Evolutionary conservation across 2,797 vertebrate genomes (phyloP).

Genomic region (Lophius americanus): DNA sequence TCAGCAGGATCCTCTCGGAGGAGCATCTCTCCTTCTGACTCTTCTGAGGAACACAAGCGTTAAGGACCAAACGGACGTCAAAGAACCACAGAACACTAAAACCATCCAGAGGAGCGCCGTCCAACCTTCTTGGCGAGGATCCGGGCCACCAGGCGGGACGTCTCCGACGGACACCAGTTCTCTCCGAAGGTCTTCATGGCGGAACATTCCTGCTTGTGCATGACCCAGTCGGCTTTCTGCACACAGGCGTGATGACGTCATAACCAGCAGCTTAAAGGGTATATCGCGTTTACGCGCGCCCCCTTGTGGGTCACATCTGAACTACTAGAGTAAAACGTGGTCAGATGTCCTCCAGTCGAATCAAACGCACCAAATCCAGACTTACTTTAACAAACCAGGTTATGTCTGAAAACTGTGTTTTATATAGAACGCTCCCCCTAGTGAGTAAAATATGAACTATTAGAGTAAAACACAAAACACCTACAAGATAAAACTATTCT

Average conservation of each 20-base stretch:
- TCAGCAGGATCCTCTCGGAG: slow-evolving; percentile 76
- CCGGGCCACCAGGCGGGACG: slow-evolving; percentile 89
- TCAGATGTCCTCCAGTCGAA: no score
- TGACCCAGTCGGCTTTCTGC: slow-evolving; percentile 92
- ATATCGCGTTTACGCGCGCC: no score
- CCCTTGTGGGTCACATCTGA: no score
- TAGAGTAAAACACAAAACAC: no score
- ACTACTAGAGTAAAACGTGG: no score
- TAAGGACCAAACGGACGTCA: neutral
- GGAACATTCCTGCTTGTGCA: slow-evolving; percentile 96
- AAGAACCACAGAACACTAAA: neutral
- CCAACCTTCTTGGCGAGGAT: slow-evolving; percentile 92
- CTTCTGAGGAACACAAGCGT: slow-evolving; percentile 65
- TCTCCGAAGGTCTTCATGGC: slow-evolving; percentile 89
- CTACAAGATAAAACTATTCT: no score
- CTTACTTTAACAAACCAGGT: no score
- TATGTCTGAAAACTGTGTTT: no score
- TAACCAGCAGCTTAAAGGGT: no score
- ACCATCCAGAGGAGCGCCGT: neutral
- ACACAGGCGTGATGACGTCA: slow-evolving; percentile 42
- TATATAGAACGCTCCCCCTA: no score
- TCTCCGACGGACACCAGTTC: slow-evolving; percentile 94
- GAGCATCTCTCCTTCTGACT: slow-evolving; percentile 65
- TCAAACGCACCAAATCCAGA: no score
- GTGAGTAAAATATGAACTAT: no score